A percentile compares a stretch with the other conserved stretches of the same genome.
These are phyloP conservation scores for Hemaris fuciformis DNA, from an alignment of 2,888 invertebrate species.

Conservation along the genomic window DNA sequence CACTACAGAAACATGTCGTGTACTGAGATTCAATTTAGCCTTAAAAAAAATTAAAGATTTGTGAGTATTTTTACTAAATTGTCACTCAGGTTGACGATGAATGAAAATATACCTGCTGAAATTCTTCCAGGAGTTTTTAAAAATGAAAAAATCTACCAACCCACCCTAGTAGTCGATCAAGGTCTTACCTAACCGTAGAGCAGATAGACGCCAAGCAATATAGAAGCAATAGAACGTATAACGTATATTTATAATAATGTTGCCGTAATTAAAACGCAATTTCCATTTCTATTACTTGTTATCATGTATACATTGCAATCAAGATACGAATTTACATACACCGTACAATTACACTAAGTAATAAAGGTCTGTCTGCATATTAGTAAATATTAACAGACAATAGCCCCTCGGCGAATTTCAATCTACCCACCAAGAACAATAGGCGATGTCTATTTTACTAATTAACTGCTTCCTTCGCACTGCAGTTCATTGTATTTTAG, in stretches of 20 bases:
- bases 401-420: neutral
- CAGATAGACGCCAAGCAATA: neutral
- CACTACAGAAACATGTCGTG: too few relatives aligned
- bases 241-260: neutral
- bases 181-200: neutral
- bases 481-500: neutral
- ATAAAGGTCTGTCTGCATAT: constrained; percentile 5
- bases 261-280: neutral
- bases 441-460: neutral
- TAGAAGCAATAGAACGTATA: too few relatives aligned
- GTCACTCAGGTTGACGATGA: too few relatives aligned
- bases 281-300: neutral
- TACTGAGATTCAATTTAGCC: too few relatives aligned
- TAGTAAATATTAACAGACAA: constrained; percentile 7
- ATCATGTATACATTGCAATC: neutral
- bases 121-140: too few relatives aligned
- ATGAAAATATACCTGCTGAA: too few relatives aligned
- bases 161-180: neutral
- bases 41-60: too few relatives aligned
- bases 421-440: neutral
- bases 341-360: neutral
- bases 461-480: neutral
- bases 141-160: neutral
- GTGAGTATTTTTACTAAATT: too few relatives aligned
- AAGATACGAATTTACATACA: neutral